Conservation (phyloP, 2,113 vertebrate genomes). For the Thunnus thynnus region DNA sequence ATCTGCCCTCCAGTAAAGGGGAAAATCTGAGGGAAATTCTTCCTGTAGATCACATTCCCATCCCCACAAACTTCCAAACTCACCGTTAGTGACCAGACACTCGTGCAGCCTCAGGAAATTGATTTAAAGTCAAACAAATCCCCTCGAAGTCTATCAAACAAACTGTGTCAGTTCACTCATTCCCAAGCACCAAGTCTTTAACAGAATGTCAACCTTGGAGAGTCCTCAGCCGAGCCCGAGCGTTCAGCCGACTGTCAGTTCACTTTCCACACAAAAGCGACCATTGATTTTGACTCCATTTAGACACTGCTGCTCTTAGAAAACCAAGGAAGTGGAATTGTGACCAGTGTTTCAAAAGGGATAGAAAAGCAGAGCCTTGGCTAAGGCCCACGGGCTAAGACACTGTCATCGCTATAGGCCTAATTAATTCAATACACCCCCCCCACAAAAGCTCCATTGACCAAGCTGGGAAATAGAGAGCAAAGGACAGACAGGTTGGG, state of each 20-base stretch:
- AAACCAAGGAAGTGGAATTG: constrained; percentile 75
- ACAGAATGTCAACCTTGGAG: constrained; percentile 43
- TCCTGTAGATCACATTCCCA: background rate
- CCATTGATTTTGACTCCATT: constrained; percentile 69
- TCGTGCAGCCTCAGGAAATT: background rate
- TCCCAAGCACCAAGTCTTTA: constrained; percentile 35
- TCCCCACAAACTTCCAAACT: background rate
- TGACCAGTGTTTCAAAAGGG: constrained; percentile 72
- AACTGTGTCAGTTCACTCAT: background rate
- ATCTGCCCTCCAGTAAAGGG: background rate
- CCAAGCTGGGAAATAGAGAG: constrained; percentile 52
- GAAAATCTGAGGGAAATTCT: background rate
- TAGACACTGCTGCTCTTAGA: constrained; percentile 63
- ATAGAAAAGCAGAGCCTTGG: constrained; percentile 65
- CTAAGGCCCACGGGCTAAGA: constrained; percentile 51
- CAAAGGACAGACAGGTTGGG: constrained; percentile 40
- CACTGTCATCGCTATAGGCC: constrained; percentile 70
- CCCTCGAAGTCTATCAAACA: constrained; percentile 19
- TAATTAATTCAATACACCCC: constrained; percentile 69
- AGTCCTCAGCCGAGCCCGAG: constrained; percentile 41
- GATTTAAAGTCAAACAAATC: constrained; percentile 36
- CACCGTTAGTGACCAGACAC: background rate
- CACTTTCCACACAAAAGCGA: constrained; percentile 51
- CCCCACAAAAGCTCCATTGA: constrained; percentile 76
- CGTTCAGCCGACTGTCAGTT: constrained; percentile 55